Base-by-base conservation (phyloP, 2,113 vertebrate genomes). In the Pampusana beccarii region DNA sequence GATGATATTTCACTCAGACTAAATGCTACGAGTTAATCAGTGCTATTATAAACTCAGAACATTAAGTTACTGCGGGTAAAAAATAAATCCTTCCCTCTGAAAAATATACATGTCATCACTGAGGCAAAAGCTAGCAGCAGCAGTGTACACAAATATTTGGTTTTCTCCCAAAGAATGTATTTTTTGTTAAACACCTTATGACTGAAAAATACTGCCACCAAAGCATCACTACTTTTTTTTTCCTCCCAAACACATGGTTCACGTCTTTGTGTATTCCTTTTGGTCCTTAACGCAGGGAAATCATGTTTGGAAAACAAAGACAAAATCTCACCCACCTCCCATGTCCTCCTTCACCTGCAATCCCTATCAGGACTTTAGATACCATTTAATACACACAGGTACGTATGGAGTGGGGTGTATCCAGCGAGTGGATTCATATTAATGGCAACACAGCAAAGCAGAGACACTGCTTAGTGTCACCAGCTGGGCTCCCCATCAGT, bases 41-140 rank as follows among this genome's bases (percentile, higher is more conserved):
- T 62, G 34, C 73, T 96, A 90, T 95, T 87, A 89, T 86, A 96
- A 96, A 94, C 67, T 95, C 38, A 38, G 94, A 95, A 93, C 82
- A 94, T 80, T 66, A 92, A 96, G 79, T 94, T 90, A 91, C 67
- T 80, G 81, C 0, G 11, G 48, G 51, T 78, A 93, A 96, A 90
- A 96, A 86, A 96, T 62, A 95, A 88, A 94, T 84, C 53, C 34
- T 81, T 84, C 61, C 11, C 40, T 78, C 58, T 90, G 86, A 94
- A 95, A 96, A 96, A 91, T 88, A 51, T 17, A 67, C 0, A 1
- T 74, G 61, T 58, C 81, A 90, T 23, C 70, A 69, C 40, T 34
- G 40, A 86, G 46, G 67, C 46, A 92, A 92, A 96, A 74, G 56
- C 56, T 83, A 53, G 70, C 69, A 90, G 69, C 57, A 90, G 25